Percentiles rank a stretch among this genome's conserved stretches.
These are phyloP conservation scores for Drosophila suzukii DNA, from an alignment of 1,140 invertebrate species.

Conservation along the genomic window DNA sequence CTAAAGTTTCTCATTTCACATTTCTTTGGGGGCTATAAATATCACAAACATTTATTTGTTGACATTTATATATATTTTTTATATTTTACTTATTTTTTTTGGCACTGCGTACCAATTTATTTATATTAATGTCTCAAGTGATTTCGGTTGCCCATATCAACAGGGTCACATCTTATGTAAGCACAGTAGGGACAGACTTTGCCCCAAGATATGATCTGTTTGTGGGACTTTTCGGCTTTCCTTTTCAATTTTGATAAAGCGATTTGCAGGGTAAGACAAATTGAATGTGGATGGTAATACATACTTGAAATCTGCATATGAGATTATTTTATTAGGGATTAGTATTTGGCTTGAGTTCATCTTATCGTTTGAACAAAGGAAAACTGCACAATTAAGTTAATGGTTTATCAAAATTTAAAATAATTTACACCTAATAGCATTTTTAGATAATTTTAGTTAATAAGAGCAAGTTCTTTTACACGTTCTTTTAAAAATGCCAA, in stretches of 20 bases:
- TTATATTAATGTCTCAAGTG: constrained; percentile 59
- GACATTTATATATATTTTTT: constrained; percentile 53
- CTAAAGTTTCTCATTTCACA: constrained; percentile 15
- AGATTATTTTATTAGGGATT: neutral
- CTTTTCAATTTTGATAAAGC: constrained; percentile 38
- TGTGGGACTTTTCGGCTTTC: constrained; percentile 14
- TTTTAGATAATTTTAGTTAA: no score
- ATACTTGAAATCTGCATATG: neutral
- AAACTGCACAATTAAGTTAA: no score
- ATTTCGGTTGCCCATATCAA: constrained; percentile 54
- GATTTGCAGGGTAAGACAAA: constrained; percentile 11
- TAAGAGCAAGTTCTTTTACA: no score
- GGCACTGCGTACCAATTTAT: constrained; percentile 55
- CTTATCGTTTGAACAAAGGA: no score
- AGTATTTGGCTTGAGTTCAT: neutral
- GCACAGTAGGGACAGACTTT: neutral
- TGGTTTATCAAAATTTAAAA: no score
- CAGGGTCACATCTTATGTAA: constrained; percentile 1
- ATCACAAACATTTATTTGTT: constrained; percentile 37
- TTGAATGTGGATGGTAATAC: neutral
- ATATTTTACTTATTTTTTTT: constrained; percentile 31
- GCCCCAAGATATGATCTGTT: constrained; percentile 26
- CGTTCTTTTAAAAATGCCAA: no score
- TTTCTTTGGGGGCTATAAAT: constrained; percentile 27
- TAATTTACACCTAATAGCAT: no score